phyloP scores from a whole-genome alignment of 2,888 invertebrate species.

The Luperina nickerlii region DNA sequence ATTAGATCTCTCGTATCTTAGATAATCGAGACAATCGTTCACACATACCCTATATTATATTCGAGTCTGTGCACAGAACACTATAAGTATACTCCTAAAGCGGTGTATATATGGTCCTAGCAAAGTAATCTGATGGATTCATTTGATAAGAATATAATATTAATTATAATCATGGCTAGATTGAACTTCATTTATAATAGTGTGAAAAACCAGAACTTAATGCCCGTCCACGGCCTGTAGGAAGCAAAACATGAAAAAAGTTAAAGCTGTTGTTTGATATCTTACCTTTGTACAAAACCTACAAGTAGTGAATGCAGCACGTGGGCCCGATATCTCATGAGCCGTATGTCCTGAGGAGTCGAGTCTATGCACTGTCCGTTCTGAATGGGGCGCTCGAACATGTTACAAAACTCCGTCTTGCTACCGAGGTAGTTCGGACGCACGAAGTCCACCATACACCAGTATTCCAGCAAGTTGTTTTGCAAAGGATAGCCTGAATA shows the following conservation, averaged over 20 bases:
- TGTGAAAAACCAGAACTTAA: not conserved
- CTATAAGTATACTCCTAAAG: too few species aligned
- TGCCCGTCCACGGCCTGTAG: not conserved
- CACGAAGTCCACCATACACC: conserved; percentile 99
- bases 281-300: conserved; percentile 97
- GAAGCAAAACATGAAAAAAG: not conserved
- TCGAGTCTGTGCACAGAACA: too few species aligned
- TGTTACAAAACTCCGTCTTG: conserved; percentile 99
- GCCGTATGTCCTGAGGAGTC: conserved; percentile 97
- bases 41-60: too few species aligned
- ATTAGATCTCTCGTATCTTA: too few species aligned
- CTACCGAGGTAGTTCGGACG: conserved; percentile 99
- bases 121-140: not conserved
- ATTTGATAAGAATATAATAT: not conserved
- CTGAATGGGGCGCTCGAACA: conserved; percentile 99
- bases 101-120: not conserved
- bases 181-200: not conserved
- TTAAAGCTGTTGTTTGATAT: not conserved
- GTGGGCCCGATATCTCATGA: conserved; percentile 98
- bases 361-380: conserved; percentile 99
- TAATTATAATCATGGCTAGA: not conserved
- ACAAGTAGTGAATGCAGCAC: conserved; percentile 98
- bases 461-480: conserved; percentile 98
- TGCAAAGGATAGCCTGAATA: conserved; percentile 96
- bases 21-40: too few species aligned